Evolutionary conservation across 2,888 invertebrate genomes (phyloP).

Genomic region (Brenthis hecate): DNA sequence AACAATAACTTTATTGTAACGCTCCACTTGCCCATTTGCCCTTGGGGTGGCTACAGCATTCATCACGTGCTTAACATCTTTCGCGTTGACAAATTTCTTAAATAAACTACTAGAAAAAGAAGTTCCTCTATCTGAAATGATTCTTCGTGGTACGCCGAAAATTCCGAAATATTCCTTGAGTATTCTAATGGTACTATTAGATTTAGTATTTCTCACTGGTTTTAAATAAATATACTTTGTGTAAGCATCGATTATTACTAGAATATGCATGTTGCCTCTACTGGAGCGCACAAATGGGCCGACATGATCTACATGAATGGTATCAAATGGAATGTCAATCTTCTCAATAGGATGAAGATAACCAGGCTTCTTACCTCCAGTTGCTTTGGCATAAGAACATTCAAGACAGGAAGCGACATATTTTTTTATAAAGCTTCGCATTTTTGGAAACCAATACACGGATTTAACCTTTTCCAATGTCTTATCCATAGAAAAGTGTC

Average conservation of each 20-base stretch:
- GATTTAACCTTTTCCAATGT: neutral
- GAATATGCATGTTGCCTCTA: conserved; percentile 33
- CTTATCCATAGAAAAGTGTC: neutral
- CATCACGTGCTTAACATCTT: conserved; percentile 35
- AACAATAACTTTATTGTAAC: conserved; percentile 34
- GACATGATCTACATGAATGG: conserved; percentile 40
- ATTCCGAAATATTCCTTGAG: conserved; percentile 35
- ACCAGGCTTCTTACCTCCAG: too few species aligned
- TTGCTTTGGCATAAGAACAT: too few species aligned
- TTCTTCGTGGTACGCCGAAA: conserved; percentile 35
- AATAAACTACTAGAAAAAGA: conserved; percentile 27
- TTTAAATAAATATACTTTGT: conserved; percentile 35
- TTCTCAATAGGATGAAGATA: too few species aligned
- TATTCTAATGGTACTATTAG: conserved; percentile 28
- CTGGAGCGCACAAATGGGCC: conserved; percentile 40
- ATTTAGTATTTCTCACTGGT: conserved; percentile 39
- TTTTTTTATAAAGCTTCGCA: neutral
- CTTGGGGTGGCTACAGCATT: conserved; percentile 42
- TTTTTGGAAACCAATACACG: neutral
- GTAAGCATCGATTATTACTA: conserved; percentile 35
- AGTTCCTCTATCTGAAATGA: conserved; percentile 31
- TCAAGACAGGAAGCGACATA: neutral
- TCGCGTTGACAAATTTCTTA: conserved; percentile 4
- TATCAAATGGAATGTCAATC: too few species aligned
- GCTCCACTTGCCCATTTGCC: conserved; percentile 44